Base-by-base conservation (phyloP, 2,888 invertebrate species). In the Chloroclysta siterata region DNA sequence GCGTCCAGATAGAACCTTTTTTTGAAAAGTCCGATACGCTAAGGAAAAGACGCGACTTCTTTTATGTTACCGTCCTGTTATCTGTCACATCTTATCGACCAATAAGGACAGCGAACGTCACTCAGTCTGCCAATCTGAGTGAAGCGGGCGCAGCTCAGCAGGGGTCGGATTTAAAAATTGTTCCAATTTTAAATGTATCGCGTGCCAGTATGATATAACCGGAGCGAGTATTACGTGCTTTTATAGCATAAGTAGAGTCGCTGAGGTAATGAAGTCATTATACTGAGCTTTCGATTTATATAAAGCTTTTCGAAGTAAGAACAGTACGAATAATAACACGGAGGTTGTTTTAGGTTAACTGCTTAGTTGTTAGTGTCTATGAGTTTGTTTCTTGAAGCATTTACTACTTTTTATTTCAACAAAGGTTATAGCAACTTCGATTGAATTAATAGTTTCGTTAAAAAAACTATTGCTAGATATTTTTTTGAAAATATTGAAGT, bases 41-140 rank as follows among this genome's bases (percentile, higher is more conserved):
- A 79, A 79, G 81, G 83, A 81, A 84, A 82, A 80, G 89, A 89
- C 86, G 87, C 81, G 85, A 87, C 83, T 78, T 82, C 89, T 92
- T 89, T 90, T 84, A 91, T 85, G 85, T 87, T 83, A 77, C 87
- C 89, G 89, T 87, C 81, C 74, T 80, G 81, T 90, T 91, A 91
- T 90, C 91, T 83, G 87, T 88, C 87, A 87, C 84, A 92, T 93
- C 92, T 92, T 88, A 92, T 93, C 92, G 87, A 85, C 90, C 90
- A 88, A 90, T 90, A 90, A 86, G 91, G 91, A 90, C 89, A 83
- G 91, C 85, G 82, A 78, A 89, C 91, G 93, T 93, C 92, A 92
- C 90, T 92, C 93, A 89, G 81, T 85, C 87, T 88, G 91, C 89
- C 89, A 88, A 91, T 91, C 90, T 83, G 85, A 83, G 79, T 76